phyloP scores from a whole-genome alignment of 2,797 vertebrate species.

The Glossophaga mutica region DNA sequence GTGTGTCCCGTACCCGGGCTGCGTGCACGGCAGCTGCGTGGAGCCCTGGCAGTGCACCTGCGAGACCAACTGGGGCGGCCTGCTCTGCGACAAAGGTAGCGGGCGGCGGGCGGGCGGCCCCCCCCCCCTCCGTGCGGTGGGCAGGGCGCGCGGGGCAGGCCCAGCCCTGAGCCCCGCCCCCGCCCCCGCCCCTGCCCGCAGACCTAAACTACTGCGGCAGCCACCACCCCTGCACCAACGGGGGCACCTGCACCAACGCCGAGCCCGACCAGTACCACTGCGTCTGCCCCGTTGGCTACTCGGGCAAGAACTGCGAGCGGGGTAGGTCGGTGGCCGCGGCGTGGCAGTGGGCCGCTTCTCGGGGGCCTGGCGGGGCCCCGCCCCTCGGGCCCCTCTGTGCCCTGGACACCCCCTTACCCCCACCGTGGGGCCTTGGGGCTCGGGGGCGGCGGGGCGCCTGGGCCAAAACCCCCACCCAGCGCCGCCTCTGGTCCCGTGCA shows the following conservation, averaged over 20 bases:
- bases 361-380: rapidly evolving
- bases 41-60: constrained; percentile 94
- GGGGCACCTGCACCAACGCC: constrained; percentile 94
- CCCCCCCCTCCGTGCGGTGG: too few species aligned
- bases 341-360: rapidly evolving
- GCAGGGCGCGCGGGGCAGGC: rapidly evolving
- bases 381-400: neutral
- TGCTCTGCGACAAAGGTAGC: constrained; percentile 96
- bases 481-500: constrained; percentile 66
- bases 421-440: neutral
- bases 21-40: constrained; percentile 92
- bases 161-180: neutral
- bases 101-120: rapidly evolving
- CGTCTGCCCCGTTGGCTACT: constrained; percentile 92
- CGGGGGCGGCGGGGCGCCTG: neutral
- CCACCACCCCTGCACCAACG: constrained; percentile 92
- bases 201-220: constrained; percentile 98
- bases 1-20: constrained; percentile 94
- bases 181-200: constrained; percentile 55
- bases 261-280: constrained; percentile 95
- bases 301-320: constrained; percentile 95
- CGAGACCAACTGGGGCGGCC: constrained; percentile 98
- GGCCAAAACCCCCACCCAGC: rapidly evolving
- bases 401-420: neutral
- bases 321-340: constrained; percentile 78